Percentiles rank a stretch among this genome's conserved stretches.
Evolutionary conservation across 2,113 vertebrate species (phyloP).

Genomic region (Microcebus ravelobensis): DNA sequence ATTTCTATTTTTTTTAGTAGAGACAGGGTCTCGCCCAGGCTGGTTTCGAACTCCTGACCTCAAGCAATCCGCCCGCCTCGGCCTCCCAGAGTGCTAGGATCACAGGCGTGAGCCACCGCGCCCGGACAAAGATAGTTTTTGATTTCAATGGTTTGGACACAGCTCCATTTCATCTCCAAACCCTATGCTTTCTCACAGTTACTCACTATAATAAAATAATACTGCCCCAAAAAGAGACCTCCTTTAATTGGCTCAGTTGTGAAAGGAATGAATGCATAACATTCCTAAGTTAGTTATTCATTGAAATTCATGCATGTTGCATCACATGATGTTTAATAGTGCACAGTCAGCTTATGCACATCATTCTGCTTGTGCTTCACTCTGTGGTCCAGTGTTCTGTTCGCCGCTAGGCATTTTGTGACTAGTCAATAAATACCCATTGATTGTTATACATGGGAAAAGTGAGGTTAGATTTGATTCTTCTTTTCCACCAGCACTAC

Average conservation of each 20-base stretch:
- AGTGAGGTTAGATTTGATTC: neutral
- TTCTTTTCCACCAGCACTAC: constrained; percentile 63
- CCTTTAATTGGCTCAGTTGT: neutral
- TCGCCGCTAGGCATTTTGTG: neutral
- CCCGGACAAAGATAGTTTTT: neutral
- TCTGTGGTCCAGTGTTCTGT: neutral
- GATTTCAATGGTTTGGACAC: neutral
- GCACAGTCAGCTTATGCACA: neutral
- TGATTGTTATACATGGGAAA: neutral
- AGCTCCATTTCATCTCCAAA: neutral
- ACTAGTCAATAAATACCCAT: neutral
- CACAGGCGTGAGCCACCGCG: too few species aligned
- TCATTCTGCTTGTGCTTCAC: neutral
- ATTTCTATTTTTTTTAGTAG: too few species aligned
- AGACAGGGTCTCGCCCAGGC: too few species aligned
- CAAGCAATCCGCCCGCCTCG: too few species aligned
- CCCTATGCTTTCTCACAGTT: neutral
- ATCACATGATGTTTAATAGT: neutral
- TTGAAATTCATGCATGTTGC: neutral
- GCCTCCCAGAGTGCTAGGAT: too few species aligned
- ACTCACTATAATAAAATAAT: constrained; percentile 1
- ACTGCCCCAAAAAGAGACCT: neutral
- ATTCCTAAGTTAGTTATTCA: neutral
- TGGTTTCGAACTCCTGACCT: too few species aligned
- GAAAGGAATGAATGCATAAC: neutral